These are phyloP conservation scores for Coracopsis vasa DNA, from an alignment of 2,113 vertebrate species.

Conservation along the genomic window DNA sequence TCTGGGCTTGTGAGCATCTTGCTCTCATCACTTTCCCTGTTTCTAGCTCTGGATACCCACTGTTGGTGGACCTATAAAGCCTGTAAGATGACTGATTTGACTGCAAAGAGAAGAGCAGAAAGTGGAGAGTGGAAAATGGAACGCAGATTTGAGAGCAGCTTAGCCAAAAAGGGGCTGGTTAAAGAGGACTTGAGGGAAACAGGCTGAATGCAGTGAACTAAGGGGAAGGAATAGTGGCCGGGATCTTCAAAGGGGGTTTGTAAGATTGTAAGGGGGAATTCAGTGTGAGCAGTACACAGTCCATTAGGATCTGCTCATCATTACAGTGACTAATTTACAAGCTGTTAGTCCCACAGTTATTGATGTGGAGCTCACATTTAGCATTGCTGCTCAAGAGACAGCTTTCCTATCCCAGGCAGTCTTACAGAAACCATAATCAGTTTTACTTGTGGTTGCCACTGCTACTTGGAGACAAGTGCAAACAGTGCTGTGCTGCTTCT, in stretches of 20 bases:
- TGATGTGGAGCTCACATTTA: background rate
- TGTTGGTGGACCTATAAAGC: background rate
- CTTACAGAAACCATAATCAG: background rate
- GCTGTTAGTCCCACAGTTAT: background rate
- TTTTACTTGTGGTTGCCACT: background rate
- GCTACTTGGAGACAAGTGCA: background rate
- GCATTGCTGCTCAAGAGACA: background rate
- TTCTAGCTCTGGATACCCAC: rapidly evolving
- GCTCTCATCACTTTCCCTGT: rapidly evolving
- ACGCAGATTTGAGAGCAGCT: background rate
- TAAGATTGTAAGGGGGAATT: background rate
- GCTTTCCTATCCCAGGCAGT: background rate
- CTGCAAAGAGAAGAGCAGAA: background rate
- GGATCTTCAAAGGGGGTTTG: background rate
- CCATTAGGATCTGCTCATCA: background rate
- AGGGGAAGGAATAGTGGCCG: background rate
- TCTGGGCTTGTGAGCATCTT: background rate
- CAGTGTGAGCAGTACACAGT: background rate
- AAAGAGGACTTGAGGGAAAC: background rate
- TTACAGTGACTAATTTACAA: background rate
- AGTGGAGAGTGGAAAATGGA: background rate
- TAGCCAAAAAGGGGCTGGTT: background rate
- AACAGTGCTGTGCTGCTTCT: background rate
- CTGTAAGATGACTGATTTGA: background rate
- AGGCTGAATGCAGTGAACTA: background rate